Percentiles rank a stretch among this genome's conserved stretches.
Evolutionary conservation across 2,113 vertebrate species (phyloP).

Genomic region (Zingel zingel): DNA sequence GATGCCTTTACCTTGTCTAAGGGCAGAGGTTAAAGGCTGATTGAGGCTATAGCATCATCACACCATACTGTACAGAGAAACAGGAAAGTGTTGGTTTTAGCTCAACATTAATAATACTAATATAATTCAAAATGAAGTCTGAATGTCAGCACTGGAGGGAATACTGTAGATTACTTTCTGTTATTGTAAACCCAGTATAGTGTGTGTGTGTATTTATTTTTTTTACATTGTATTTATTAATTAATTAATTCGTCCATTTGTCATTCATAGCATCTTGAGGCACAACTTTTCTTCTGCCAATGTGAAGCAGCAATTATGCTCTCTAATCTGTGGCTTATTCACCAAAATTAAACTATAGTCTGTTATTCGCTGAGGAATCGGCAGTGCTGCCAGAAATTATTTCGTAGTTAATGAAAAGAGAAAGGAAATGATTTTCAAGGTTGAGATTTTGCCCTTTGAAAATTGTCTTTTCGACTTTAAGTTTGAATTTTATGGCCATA

Average conservation of each 20-base stretch:
- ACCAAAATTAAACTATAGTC: constrained; percentile 47
- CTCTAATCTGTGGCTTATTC: constrained; percentile 43
- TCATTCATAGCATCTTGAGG: constrained; percentile 40
- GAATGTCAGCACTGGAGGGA: constrained; percentile 21
- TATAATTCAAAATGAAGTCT: constrained; percentile 34
- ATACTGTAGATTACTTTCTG: constrained; percentile 3
- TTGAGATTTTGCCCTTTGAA: constrained; percentile 31
- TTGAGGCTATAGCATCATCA: constrained; percentile 55
- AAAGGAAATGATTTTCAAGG: constrained; percentile 45
- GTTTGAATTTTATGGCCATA: constrained; percentile 15
- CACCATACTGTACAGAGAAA: constrained; percentile 18
- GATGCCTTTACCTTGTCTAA: constrained; percentile 71
- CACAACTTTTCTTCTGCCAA: constrained; percentile 32
- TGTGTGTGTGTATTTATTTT: neutral
- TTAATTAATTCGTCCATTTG: constrained; percentile 34
- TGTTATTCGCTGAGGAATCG: constrained; percentile 54
- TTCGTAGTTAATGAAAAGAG: constrained; percentile 50
- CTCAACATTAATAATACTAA: constrained; percentile 36
- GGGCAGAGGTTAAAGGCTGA: constrained; percentile 72
- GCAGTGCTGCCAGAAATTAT: constrained; percentile 48
- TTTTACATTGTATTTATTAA: constrained; percentile 34
- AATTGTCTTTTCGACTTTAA: constrained; percentile 30
- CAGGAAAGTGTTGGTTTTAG: constrained; percentile 40
- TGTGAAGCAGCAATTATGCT: constrained; percentile 41
- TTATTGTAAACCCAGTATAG: neutral